Base-by-base conservation (phyloP, 2,888 invertebrate genomes). In the Plutella xylostella region DNA sequence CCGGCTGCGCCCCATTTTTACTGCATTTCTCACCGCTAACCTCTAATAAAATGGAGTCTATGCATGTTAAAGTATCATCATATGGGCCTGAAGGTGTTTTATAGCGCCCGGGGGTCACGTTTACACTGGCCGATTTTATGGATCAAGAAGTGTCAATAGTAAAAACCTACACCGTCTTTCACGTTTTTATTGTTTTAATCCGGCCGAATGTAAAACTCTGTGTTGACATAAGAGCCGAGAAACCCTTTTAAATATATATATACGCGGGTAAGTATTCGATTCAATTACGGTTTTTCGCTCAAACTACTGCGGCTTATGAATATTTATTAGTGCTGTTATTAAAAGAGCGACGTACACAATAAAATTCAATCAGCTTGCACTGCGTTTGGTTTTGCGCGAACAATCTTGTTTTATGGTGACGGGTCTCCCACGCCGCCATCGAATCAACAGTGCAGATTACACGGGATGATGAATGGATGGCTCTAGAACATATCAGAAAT, bases 51-150 rank as follows among this genome's bases (percentile, higher is more conserved):
- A 70, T 72, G 70, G 69, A 68, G 61, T 73, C 79, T 68, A 79
- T 83, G 77, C 82, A 83, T 83, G 78, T 76, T 77, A 74, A 60
- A 83, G 78, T 74, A 74, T 71, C 76, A 79, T 80, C 73, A 82
- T 79, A 68, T 65, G 70, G 71, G 54, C 60, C 56, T 60, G 57
- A 63, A 61, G 67, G 70, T 71, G 69, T 63, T 78, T 77, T 77
- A 79, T 73, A 60, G 57, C 60, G 54, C 72, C 58, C 70, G 52
- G 58, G 75, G 75, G 79, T 63, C 60, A 52, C 57, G 58, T 79
- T 77, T 74, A 72, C 65, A 58, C 68, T 30, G 63, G 52, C 49
- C 56, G 57, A 61, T 71, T 77, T 77, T 75, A 77, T 73, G 60
- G 69, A 65, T 59, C 64, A 21, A 22, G 60, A 65, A 69, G 65